Conservation (phyloP, 2,113 vertebrate species). For the Protobothrops flavoviridis region DNA sequence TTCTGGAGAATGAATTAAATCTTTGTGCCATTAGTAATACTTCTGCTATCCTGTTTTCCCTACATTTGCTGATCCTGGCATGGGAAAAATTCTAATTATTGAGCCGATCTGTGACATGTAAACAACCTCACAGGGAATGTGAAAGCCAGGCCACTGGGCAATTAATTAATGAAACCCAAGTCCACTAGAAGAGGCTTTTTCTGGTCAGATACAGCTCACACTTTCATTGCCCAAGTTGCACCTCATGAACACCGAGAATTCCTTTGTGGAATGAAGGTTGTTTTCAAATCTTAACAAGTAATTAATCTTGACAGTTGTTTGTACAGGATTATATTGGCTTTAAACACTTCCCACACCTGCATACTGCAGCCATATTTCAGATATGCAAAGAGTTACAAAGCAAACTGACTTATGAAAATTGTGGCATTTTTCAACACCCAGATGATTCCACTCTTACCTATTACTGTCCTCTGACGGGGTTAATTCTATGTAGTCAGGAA, state of each 20-base stretch:
- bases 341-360: not conserved
- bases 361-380: not conserved
- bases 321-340: not conserved
- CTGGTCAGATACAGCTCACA: not conserved
- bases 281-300: not conserved
- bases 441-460: rapidly evolving
- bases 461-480: constrained; percentile 19
- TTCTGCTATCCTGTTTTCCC: not conserved
- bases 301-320: not conserved
- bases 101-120: not conserved
- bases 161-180: not conserved
- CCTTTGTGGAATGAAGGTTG: not conserved
- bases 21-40: not conserved
- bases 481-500: constrained; percentile 31
- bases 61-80: not conserved
- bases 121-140: too few relatives aligned
- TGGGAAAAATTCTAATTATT: too few relatives aligned
- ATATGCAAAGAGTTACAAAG: not conserved
- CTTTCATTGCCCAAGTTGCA: not conserved
- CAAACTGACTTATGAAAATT: not conserved
- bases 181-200: not conserved
- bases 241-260: not conserved
- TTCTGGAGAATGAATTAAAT: not conserved
- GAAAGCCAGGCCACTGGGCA: not conserved
- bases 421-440: not conserved